These are phyloP conservation scores for Liolophura sinensis DNA, from an alignment of 1,140 invertebrate genomes.

Conservation along the genomic window DNA sequence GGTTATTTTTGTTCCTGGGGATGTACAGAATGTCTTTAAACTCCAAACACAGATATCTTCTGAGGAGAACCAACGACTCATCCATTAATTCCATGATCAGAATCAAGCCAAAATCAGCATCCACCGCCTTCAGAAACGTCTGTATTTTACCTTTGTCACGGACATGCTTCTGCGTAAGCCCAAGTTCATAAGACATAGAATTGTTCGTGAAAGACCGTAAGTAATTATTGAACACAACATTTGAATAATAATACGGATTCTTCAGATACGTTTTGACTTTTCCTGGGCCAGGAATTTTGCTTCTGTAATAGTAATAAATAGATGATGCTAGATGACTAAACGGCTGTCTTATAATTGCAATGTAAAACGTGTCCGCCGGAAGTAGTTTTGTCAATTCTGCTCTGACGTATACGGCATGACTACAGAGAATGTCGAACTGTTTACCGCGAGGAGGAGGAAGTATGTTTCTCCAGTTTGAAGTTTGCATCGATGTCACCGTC, in stretches of 20 bases:
- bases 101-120: slow-evolving; percentile 32
- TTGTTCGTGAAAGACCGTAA: slow-evolving; percentile 31
- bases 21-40: slow-evolving; percentile 34
- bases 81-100: slow-evolving; percentile 36
- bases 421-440: slow-evolving; percentile 36
- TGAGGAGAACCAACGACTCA: slow-evolving; percentile 38
- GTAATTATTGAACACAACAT: too few relatives aligned
- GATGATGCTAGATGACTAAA: slow-evolving; percentile 40
- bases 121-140: slow-evolving; percentile 9
- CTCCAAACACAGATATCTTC: slow-evolving; percentile 30
- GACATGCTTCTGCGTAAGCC: slow-evolving; percentile 15
- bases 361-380: slow-evolving; percentile 33
- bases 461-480: slow-evolving; percentile 1
- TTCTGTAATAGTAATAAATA: slow-evolving; percentile 22
- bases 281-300: slow-evolving; percentile 17
- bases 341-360: slow-evolving; percentile 40
- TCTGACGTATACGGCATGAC: slow-evolving; percentile 37
- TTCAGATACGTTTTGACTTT: too few relatives aligned
- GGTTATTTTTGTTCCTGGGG: slow-evolving; percentile 5
- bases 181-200: slow-evolving; percentile 39
- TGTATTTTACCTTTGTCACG: background rate
- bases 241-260: too few relatives aligned
- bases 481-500: too few relatives aligned
- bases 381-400: slow-evolving; percentile 21
- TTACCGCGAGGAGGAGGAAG: slow-evolving; percentile 7